Percentiles rank a stretch among this genome's conserved stretches.
Conservation (phyloP, 2,888 invertebrate genomes). For the Lacanobia wlatinum region DNA sequence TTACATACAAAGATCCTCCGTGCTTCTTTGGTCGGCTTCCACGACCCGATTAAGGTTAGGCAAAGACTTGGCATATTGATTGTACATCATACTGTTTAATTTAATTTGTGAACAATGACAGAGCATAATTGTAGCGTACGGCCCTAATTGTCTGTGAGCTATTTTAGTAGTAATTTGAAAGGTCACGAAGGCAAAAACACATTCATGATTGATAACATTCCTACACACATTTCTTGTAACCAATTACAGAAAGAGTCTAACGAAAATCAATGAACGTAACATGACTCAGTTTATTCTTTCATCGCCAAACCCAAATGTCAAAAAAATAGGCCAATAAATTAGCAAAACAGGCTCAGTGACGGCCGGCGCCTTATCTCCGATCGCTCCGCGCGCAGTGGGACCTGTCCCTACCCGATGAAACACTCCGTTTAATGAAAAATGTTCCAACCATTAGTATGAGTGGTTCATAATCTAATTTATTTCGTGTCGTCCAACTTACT, state of each 20-base stretch:
- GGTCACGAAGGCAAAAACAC: background rate
- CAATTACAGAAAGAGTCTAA: background rate
- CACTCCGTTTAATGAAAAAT: slow-evolving; percentile 74
- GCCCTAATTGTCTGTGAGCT: background rate
- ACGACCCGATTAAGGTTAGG: no score
- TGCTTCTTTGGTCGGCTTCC: no score
- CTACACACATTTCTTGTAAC: background rate
- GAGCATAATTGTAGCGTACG: no score
- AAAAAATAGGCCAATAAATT: slow-evolving; percentile 40
- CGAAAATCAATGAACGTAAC: background rate
- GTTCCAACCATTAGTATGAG: slow-evolving; percentile 66
- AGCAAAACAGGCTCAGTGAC: slow-evolving; percentile 37
- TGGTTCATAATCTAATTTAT: slow-evolving; percentile 69
- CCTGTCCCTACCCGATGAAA: slow-evolving; percentile 31
- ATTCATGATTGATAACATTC: no score
- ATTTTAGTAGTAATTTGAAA: background rate
- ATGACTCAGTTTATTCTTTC: background rate
- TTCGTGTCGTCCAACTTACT: slow-evolving; percentile 32
- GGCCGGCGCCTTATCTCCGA: slow-evolving; percentile 39
- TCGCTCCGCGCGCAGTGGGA: slow-evolving; percentile 57
- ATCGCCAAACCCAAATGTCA: slow-evolving; percentile 38
- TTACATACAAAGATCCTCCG: no score
- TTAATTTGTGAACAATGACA: no score
- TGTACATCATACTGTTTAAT: no score
- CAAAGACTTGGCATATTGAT: no score